These are phyloP conservation scores for Pyrocoelia pectoralis DNA, from an alignment of 2,888 invertebrate genomes.

Conservation along the genomic window DNA sequence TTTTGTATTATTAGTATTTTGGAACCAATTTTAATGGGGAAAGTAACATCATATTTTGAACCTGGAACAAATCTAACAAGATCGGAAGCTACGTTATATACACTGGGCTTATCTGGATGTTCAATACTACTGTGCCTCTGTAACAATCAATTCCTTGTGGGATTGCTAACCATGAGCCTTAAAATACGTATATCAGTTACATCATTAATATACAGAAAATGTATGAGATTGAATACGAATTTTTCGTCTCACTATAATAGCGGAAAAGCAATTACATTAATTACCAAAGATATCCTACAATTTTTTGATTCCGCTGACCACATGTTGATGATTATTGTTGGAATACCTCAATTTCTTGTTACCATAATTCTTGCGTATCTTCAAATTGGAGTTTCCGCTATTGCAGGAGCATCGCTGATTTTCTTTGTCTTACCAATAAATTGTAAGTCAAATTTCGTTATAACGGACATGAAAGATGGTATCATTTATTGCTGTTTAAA, in stretches of 20 bases:
- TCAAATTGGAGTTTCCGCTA: conserved; percentile 64
- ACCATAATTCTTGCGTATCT: conserved; percentile 73
- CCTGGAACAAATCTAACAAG: conserved; percentile 61
- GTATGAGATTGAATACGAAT: conserved; percentile 75
- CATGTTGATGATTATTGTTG: conserved; percentile 80
- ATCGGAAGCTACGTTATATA: conserved; percentile 72
- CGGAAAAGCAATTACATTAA: conserved; percentile 59
- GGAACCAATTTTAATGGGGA: conserved; percentile 71
- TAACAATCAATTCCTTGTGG: conserved; percentile 78
- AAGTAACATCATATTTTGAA: conserved; percentile 72
- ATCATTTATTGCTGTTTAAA: no score
- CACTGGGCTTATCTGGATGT: conserved; percentile 68
- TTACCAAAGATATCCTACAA: conserved; percentile 86
- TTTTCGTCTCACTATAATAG: conserved; percentile 83
- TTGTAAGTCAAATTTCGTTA: conserved; percentile 35
- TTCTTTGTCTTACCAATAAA: conserved; percentile 54
- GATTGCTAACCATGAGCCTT: conserved; percentile 74
- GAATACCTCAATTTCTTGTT: conserved; percentile 76
- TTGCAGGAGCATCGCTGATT: conserved; percentile 63
- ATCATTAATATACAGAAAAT: conserved; percentile 77
- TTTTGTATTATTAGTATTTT: conserved; percentile 69
- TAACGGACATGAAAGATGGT: no score
- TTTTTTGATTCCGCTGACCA: conserved; percentile 83
- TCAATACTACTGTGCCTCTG: conserved; percentile 65
- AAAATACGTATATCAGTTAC: conserved; percentile 75